Percentiles rank a stretch among this genome's conserved stretches.
Evolutionary conservation across 2,888 invertebrate species (phyloP).

Genomic region (Andrena chrysosceles): DNA sequence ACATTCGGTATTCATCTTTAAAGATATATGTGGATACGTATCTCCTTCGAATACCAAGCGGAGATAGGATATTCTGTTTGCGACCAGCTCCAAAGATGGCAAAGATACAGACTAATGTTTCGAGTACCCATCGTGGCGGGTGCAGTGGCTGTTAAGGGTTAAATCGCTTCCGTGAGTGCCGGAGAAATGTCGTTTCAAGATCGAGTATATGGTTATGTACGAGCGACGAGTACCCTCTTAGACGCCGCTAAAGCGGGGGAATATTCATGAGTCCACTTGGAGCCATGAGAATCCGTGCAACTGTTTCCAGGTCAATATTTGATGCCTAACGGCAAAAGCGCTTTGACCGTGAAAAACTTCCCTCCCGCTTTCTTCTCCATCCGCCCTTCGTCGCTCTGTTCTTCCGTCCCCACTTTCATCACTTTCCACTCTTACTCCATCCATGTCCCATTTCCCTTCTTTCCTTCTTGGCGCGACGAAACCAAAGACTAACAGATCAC

Average conservation of each 20-base stretch:
- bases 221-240: constrained; percentile 64
- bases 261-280: constrained; percentile 70
- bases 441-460: background rate
- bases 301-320: constrained; percentile 71
- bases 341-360: constrained; percentile 41
- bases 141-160: constrained; percentile 55
- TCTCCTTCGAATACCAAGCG: background rate
- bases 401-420: background rate
- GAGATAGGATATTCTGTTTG: constrained; percentile 9
- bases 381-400: background rate
- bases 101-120: constrained; percentile 45
- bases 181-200: constrained; percentile 62
- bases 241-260: constrained; percentile 59
- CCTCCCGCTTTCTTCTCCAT: background rate
- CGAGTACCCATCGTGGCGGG: constrained; percentile 33
- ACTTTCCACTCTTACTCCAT: background rate
- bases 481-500: background rate
- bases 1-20: no score
- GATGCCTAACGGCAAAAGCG: constrained; percentile 44
- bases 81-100: constrained; percentile 18
- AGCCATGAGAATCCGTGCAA: constrained; percentile 70
- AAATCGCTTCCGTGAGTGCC: constrained; percentile 54
- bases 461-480: background rate
- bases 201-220: constrained; percentile 61
- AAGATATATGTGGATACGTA: no score